Conservation (phyloP, 2,888 invertebrate species). For the Tiliacea citrago region DNA sequence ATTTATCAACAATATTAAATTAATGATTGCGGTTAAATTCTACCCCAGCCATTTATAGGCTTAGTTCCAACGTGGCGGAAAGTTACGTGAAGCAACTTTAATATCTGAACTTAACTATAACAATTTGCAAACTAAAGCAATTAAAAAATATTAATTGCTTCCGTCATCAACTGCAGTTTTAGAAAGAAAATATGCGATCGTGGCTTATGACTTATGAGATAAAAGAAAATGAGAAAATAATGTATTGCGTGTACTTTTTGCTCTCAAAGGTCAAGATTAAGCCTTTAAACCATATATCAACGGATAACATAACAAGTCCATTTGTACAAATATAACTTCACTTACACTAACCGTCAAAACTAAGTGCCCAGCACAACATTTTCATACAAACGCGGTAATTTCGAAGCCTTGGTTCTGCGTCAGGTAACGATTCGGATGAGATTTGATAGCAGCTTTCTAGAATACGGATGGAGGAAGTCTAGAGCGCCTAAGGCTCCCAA, state of each 20-base stretch:
- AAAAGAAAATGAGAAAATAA: neutral
- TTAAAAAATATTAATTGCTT: constrained; percentile 48
- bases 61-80: constrained; percentile 13
- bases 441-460: too few species aligned
- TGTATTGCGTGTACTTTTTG: neutral
- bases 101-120: constrained; percentile 43
- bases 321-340: neutral
- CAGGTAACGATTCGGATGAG: too few species aligned
- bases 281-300: neutral
- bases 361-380: too few species aligned
- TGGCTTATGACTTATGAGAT: neutral
- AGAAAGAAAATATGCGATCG: neutral
- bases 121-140: constrained; percentile 53
- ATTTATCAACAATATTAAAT: neutral
- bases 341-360: too few species aligned
- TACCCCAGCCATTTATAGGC: neutral
- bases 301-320: neutral
- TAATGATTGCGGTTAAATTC: neutral
- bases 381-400: too few species aligned
- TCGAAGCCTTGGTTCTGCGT: too few species aligned
- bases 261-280: neutral
- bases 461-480: too few species aligned
- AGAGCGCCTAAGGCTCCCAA: too few species aligned
- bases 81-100: constrained; percentile 40
- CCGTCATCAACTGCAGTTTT: constrained; percentile 24